Evolutionary conservation across 1,140 invertebrate species (phyloP), one percentile per base, ranked within the genome.

Genomic region (Akabosia matsudoensis): DNA sequence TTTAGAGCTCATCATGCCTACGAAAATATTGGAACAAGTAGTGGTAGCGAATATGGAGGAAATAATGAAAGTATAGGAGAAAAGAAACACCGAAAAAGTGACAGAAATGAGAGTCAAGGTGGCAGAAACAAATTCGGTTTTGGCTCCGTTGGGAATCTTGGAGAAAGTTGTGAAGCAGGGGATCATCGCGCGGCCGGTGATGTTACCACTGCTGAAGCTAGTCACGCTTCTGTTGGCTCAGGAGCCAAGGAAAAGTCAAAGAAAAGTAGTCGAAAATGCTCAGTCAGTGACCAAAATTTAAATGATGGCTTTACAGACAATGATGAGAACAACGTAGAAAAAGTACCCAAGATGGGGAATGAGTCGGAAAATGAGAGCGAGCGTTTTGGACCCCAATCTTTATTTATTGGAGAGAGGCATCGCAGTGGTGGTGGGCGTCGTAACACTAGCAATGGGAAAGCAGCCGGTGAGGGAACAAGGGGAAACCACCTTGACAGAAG

Each of bases 401-500:
- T 67, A 67, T 67, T 67, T 30, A 67, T 67, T 67, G 22, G 26
- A 28, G n/a, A 24, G n/a, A 67, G 54, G 14, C 13, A 61, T 14
- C 4, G 24, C 7, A 61, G 10, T 22, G 61, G 61, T 67, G 61
- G 24, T 67, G 54, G 54, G 7, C 7, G 54, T 10, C 54, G 22
- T 7, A 56, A 22, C 24, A n/a, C 24, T 56, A 24, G 13, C 24
- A 14, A 18, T 37, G 51, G 7, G 67, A 73, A 75, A 33, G 18
- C 31, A 75, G 61, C 54, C 28, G 26, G 34, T 26, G 31, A 67
- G 0, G 37, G 70, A 16, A 73, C 16, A 4, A 56, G 52, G 33
- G 56, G 70, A 18, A 72, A 34, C 70, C 61, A 67, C 30, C 61
- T 67, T 67, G 61, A 67, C 61, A 67, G 61, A 31, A 67, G 61